Percentiles rank a stretch among this genome's conserved stretches.
Evolutionary conservation across 2,113 vertebrate genomes (phyloP).

Genomic region (Paramisgurnus dabryanus): DNA sequence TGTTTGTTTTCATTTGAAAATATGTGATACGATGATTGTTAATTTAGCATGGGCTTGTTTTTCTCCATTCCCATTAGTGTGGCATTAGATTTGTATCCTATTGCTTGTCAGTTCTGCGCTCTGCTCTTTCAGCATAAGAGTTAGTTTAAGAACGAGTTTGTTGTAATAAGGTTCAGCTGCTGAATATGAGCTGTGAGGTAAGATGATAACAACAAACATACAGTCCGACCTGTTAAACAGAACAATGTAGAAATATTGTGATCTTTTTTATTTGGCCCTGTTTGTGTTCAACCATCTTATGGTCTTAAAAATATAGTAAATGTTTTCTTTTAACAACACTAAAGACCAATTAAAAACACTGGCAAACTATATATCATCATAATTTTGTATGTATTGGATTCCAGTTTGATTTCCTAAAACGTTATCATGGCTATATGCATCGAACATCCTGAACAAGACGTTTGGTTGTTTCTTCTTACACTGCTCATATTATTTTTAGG

Average conservation of each 20-base stretch:
- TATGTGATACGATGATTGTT: conserved; percentile 3
- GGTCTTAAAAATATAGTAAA: no score
- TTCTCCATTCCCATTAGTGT: neutral
- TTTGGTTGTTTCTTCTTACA: no score
- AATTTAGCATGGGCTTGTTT: neutral
- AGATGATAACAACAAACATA: neutral
- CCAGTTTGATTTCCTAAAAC: no score
- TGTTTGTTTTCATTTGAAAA: neutral
- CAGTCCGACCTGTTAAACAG: neutral
- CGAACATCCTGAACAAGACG: no score
- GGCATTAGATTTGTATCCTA: neutral
- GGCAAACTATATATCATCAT: no score
- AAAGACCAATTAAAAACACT: no score
- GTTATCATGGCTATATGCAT: no score
- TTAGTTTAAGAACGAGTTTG: conserved; percentile 2
- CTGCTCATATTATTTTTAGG: no score
- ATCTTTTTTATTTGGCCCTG: neutral
- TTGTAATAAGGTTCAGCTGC: neutral
- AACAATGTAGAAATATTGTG: neutral
- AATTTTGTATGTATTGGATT: no score
- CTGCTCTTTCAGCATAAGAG: neutral
- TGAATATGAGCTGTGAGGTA: neutral
- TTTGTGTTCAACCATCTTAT: neutral
- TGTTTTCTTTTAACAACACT: no score
- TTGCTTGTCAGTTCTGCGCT: neutral